These are phyloP conservation scores for Andrena bicolor DNA, from an alignment of 2,888 invertebrate genomes.

Conservation along the genomic window DNA sequence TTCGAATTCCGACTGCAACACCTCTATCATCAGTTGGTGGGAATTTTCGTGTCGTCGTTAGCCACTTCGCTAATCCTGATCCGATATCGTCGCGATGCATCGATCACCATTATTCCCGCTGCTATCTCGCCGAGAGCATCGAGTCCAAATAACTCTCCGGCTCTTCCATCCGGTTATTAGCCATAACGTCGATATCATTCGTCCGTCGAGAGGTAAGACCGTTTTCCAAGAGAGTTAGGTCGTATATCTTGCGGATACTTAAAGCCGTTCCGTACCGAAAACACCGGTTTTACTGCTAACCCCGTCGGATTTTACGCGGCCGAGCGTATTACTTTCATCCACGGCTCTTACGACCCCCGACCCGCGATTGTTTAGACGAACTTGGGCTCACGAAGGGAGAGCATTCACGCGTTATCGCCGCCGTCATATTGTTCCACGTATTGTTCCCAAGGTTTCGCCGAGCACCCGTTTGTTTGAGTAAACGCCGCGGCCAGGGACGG, in stretches of 20 bases:
- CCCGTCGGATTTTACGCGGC: background rate
- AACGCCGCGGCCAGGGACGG: slow-evolving; percentile 57
- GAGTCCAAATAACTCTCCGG: background rate
- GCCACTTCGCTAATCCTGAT: background rate
- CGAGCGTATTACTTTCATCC: slow-evolving; percentile 8
- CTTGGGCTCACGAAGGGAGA: background rate
- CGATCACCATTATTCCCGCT: background rate
- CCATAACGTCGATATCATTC: slow-evolving; percentile 18
- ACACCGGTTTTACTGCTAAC: slow-evolving; percentile 8
- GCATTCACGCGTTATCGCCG: background rate
- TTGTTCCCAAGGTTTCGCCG: slow-evolving; percentile 9
- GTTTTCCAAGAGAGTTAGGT: background rate
- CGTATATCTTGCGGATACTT: background rate
- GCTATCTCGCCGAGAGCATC: background rate
- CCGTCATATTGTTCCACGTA: background rate
- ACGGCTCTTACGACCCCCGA: background rate
- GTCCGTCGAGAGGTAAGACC: background rate
- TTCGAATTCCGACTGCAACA: background rate
- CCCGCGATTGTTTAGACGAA: slow-evolving; percentile 23
- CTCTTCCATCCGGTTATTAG: slow-evolving; percentile 12
- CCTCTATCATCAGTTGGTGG: background rate
- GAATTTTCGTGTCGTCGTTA: slow-evolving; percentile 10
- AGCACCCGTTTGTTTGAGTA: slow-evolving; percentile 62
- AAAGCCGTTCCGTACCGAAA: background rate
- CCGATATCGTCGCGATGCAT: background rate